A percentile compares a stretch with the other conserved stretches of the same genome.
Conservation (phyloP, 2,888 invertebrate species). For the Poecilobothrus nobilitatus region DNA sequence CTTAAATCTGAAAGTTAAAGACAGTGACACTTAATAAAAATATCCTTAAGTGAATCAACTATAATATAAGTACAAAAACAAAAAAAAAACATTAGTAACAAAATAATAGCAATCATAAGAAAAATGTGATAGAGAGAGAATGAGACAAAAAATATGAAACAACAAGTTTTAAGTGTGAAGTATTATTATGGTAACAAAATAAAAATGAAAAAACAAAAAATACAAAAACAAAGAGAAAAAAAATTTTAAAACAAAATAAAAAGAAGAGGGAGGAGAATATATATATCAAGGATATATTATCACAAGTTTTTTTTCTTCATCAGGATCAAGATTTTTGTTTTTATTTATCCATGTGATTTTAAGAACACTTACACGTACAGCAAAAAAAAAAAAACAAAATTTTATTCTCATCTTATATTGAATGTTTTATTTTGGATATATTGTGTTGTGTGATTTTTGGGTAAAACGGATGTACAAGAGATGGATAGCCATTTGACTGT, state of each 20-base stretch:
- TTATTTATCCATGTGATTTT: neutral
- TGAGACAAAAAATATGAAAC: neutral
- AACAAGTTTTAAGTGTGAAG: constrained; percentile 3
- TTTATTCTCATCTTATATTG: no score
- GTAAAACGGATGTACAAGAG: no score
- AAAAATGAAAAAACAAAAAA: no score
- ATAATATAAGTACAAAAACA: neutral
- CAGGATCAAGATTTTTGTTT: neutral
- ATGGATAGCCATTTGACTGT: no score
- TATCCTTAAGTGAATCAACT: neutral
- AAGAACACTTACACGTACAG: neutral
- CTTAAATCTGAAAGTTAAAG: constrained; percentile 6
- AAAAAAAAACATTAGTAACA: neutral
- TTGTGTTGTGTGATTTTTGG: no score
- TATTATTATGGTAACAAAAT: neutral
- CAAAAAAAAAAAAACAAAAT: no score
- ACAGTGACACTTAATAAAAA: constrained; percentile 6
- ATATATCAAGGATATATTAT: neutral
- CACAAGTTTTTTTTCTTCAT: no score
- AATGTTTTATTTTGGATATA: no score
- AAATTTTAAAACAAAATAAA: no score
- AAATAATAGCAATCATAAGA: neutral
- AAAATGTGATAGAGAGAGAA: neutral
- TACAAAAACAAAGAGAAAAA: no score
- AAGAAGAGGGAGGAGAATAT: neutral